These are phyloP conservation scores for Potamilus streckersoni DNA, from an alignment of 1,140 invertebrate species.

Conservation along the genomic window DNA sequence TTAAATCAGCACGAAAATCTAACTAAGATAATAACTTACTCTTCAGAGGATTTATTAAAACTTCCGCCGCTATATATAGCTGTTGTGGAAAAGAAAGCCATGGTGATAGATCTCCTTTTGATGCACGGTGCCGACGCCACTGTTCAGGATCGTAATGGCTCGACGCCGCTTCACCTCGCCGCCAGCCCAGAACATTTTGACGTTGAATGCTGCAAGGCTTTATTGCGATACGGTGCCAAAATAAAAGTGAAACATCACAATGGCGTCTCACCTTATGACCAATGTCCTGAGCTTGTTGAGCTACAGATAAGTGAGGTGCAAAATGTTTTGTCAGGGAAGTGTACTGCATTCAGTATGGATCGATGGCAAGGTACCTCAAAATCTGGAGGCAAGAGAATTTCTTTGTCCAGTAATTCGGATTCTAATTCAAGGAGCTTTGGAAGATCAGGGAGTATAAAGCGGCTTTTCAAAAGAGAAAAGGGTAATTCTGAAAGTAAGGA, in stretches of 20 bases:
- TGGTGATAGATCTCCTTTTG: constrained; percentile 71
- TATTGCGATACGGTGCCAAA: constrained; percentile 71
- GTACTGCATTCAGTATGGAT: constrained; percentile 21
- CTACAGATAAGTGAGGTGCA: constrained; percentile 69
- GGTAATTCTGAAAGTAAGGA: constrained; percentile 22
- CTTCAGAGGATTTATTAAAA: constrained; percentile 69
- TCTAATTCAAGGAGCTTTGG: constrained; percentile 10
- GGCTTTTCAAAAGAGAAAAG: constrained; percentile 46
- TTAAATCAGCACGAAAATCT: too few species aligned
- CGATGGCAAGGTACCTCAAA: constrained; percentile 7
- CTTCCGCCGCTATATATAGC: constrained; percentile 73
- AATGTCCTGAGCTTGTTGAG: constrained; percentile 65
- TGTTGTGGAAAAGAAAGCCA: constrained; percentile 70
- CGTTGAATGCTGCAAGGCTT: constrained; percentile 70
- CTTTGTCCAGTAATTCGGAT: constrained; percentile 17
- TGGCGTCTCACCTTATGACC: constrained; percentile 64
- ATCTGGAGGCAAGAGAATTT: constrained; percentile 17
- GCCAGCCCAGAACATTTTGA: constrained; percentile 70
- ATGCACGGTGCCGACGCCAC: constrained; percentile 72
- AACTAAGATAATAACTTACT: constrained; percentile 54
- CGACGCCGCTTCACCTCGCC: constrained; percentile 73
- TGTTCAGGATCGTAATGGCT: constrained; percentile 69
- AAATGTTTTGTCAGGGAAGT: constrained; percentile 29
- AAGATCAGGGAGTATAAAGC: constrained; percentile 40
- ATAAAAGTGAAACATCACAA: constrained; percentile 68